Conservation (phyloP, 2,797 vertebrate genomes). For the Urocyon cinereoargenteus region DNA sequence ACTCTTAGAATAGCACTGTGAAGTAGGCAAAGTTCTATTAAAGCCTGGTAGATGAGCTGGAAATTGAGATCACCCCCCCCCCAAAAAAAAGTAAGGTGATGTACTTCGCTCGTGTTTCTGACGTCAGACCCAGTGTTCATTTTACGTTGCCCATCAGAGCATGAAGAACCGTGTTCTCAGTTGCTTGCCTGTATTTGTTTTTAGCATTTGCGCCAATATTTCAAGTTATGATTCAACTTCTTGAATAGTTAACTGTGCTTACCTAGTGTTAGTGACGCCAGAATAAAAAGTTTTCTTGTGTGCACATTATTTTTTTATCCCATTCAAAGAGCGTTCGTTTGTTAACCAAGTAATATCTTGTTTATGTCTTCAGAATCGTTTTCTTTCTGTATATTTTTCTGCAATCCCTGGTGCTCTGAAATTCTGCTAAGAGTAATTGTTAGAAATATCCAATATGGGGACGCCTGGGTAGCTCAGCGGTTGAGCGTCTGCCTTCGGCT, state of each 20-base stretch:
- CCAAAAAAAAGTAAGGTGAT: background rate
- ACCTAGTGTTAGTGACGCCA: background rate
- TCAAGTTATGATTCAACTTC: background rate
- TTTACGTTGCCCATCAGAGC: background rate
- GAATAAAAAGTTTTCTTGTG: slow-evolving; percentile 19
- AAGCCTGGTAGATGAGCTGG: background rate
- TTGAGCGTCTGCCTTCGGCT: no score
- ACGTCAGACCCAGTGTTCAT: background rate
- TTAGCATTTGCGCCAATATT: background rate
- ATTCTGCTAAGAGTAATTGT: slow-evolving; percentile 21
- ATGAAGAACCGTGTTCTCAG: background rate
- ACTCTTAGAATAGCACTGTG: background rate
- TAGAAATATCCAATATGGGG: background rate
- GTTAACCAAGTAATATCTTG: background rate
- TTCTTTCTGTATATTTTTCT: slow-evolving; percentile 26
- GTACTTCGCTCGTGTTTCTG: slow-evolving; percentile 5
- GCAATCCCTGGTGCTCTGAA: background rate
- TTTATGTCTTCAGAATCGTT: background rate
- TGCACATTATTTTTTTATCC: background rate
- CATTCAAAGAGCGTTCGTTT: background rate
- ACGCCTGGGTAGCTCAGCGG: no score
- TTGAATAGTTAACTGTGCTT: background rate
- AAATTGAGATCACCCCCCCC: background rate
- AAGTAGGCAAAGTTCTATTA: background rate
- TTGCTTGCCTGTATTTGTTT: background rate